A percentile compares a stretch with the other conserved stretches of the same genome.
phyloP scores from a whole-genome alignment of 2,113 vertebrate genomes.

The Leptocoma aspasia region DNA sequence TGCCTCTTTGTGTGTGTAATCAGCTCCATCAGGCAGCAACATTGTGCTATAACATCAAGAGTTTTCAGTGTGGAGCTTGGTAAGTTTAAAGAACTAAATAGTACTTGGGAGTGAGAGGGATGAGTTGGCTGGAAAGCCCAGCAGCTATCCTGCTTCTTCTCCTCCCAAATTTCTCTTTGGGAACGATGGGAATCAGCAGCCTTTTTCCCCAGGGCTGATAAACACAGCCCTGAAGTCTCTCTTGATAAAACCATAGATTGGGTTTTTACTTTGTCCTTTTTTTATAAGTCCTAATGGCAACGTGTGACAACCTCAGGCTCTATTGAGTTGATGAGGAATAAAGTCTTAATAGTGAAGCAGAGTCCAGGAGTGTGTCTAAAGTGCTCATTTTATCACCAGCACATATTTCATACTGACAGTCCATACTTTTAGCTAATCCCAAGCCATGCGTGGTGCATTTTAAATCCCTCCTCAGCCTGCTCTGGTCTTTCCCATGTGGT shows the following conservation, averaged over 20 bases:
- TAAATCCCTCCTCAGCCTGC: neutral
- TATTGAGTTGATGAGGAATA: conserved; percentile 5
- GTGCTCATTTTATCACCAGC: conserved; percentile 20
- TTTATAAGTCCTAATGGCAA: neutral
- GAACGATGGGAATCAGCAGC: neutral
- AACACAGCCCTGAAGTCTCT: neutral
- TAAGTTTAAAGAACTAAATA: neutral
- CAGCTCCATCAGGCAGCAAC: neutral
- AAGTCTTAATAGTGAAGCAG: conserved; percentile 39
- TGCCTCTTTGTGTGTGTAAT: neutral
- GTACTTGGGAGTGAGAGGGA: neutral
- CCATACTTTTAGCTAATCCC: conserved; percentile 32
- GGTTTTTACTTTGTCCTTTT: neutral
- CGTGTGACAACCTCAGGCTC: neutral
- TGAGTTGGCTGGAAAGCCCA: neutral
- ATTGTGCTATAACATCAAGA: neutral
- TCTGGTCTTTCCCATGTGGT: neutral
- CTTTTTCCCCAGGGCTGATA: neutral
- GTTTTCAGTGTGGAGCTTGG: neutral
- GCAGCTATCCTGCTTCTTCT: neutral
- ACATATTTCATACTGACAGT: conserved; percentile 40
- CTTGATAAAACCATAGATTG: neutral
- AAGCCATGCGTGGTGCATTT: neutral
- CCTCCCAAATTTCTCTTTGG: neutral
- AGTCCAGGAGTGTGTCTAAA: conserved; percentile 4